phyloP scores from a whole-genome alignment of 2,113 vertebrate species.

The Phalacrocorax carbo region DNA sequence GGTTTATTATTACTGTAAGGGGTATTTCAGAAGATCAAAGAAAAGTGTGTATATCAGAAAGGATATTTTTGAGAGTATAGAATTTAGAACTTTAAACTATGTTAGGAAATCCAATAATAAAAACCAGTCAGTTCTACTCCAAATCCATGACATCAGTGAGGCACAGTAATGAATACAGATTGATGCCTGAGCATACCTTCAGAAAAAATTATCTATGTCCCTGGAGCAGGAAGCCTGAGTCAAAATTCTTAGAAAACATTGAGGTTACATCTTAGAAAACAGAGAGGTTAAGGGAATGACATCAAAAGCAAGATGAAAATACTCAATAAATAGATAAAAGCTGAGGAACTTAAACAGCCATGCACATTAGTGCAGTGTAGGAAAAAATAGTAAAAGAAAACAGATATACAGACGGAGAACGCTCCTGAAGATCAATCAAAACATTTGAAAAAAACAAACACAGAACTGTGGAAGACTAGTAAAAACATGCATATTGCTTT shows the following conservation, averaged over 20 bases:
- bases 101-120: neutral
- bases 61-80: neutral
- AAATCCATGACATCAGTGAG: neutral
- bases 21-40: neutral
- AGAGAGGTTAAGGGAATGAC: neutral
- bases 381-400: neutral
- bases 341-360: neutral
- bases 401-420: neutral
- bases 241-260: neutral
- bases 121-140: neutral
- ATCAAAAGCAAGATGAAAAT: neutral
- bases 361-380: neutral
- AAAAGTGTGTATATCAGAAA: neutral
- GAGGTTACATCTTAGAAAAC: neutral
- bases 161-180: neutral
- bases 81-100: slow-evolving; percentile 6
- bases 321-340: neutral
- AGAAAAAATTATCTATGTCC: neutral
- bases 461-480: neutral
- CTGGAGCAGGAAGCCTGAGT: neutral
- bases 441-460: neutral
- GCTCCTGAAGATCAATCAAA: neutral
- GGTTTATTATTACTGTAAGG: neutral
- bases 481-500: neutral
- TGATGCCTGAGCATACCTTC: neutral